Conservation (phyloP, 2,888 invertebrate genomes). For the Agrotis exclamationis region DNA sequence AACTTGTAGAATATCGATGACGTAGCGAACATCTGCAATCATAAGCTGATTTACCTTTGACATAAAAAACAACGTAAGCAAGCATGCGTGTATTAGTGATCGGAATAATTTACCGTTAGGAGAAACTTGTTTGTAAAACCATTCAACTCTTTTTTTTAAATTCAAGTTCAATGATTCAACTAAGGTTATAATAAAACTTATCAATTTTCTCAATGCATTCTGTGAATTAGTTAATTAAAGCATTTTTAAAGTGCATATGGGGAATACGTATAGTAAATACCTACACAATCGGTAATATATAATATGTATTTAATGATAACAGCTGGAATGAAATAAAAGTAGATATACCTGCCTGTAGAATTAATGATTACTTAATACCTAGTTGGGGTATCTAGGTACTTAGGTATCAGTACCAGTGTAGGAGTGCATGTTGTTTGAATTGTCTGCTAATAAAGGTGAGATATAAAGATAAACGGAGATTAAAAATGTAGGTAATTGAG, state of each 20-base stretch:
- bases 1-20: conserved; percentile 35
- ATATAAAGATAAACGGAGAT: not conserved
- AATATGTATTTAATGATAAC: not conserved
- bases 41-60: conserved; percentile 27
- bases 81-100: conserved; percentile 12
- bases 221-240: not conserved
- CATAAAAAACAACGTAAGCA: conserved; percentile 10
- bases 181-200: not conserved
- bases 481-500: not conserved
- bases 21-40: conserved; percentile 45
- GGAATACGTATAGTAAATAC: not conserved
- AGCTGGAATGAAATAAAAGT: conserved; percentile 6
- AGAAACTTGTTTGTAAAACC: conserved; percentile 43
- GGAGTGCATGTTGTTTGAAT: not conserved
- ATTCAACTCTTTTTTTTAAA: conserved; percentile 11
- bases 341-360: not conserved
- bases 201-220: not conserved
- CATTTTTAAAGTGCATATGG: not conserved
- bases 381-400: not conserved
- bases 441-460: not conserved
- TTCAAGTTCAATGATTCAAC: conserved; percentile 23
- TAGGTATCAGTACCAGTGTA: not conserved
- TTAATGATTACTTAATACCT: not conserved
- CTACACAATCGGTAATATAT: not conserved
- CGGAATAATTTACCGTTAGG: conserved; percentile 44